Evolutionary conservation across 1,140 invertebrate species (phyloP).

Genomic region (Musca domestica): DNA sequence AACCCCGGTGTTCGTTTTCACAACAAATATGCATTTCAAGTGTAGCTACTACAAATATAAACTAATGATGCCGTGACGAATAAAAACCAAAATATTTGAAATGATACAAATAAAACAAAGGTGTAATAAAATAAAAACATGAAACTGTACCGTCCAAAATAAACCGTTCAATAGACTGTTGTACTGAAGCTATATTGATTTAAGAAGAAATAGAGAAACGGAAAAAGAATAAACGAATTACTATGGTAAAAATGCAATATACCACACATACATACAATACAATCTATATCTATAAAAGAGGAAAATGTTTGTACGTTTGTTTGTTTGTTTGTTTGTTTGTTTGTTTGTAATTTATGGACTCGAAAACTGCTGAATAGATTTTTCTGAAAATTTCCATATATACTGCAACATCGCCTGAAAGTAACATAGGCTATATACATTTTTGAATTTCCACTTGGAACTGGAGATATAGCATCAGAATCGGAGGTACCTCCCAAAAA

Average conservation of each 20-base stretch:
- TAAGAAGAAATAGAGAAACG: constrained; percentile 48
- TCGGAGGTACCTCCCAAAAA: no score
- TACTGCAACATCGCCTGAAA: no score
- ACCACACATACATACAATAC: neutral
- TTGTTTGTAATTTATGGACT: no score
- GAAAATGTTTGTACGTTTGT: no score
- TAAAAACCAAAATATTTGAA: constrained; percentile 10
- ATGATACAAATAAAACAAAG: constrained; percentile 35
- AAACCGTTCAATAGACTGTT: constrained; percentile 55
- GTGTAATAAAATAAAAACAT: constrained; percentile 33
- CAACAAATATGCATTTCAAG: neutral
- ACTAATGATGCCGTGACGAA: neutral
- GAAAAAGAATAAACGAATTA: constrained; percentile 53
- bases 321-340: no score
- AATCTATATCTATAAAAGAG: no score
- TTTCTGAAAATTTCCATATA: no score
- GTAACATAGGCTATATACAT: no score
- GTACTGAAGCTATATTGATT: constrained; percentile 52
- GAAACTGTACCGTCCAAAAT: constrained; percentile 52
- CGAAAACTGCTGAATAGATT: no score
- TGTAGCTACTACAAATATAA: constrained; percentile 1
- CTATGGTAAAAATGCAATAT: constrained; percentile 28
- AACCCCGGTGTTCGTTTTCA: no score
- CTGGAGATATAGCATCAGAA: no score
- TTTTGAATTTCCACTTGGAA: no score